These are phyloP conservation scores for Lepidochrysops patricia DNA, from an alignment of 2,888 invertebrate species.

Conservation along the genomic window DNA sequence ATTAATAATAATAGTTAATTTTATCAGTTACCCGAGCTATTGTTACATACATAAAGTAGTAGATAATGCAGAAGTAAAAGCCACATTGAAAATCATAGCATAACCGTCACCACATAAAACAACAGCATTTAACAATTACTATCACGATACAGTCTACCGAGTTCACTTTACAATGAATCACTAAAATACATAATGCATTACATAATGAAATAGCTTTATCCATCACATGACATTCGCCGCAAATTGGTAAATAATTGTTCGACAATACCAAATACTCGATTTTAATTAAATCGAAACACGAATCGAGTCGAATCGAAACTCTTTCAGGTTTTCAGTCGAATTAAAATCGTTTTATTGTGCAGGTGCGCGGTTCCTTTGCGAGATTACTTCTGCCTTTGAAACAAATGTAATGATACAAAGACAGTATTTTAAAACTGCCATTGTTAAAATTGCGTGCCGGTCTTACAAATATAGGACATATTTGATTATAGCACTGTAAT, in stretches of 20 bases:
- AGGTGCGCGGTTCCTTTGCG: conserved; percentile 3
- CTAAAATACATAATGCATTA: conserved; percentile 2
- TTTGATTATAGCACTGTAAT: no score
- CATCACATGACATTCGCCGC: neutral
- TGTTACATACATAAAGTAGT: no score
- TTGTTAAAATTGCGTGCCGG: neutral
- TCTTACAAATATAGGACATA: no score
- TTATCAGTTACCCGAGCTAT: no score
- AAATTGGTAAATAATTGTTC: conserved; percentile 6
- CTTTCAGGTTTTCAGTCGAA: neutral
- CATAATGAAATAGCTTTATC: conserved; percentile 1
- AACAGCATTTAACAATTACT: neutral
- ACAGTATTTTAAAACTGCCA: conserved; percentile 3
- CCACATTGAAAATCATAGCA: neutral
- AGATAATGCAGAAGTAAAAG: neutral
- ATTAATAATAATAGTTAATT: no score
- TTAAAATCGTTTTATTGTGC: conserved; percentile 9
- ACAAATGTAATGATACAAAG: conserved; percentile 10
- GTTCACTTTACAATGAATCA: neutral
- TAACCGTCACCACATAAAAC: neutral
- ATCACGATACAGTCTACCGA: neutral
- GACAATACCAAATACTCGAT: conserved; percentile 2
- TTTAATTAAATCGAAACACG: conserved; percentile 8
- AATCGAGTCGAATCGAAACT: conserved; percentile 6
- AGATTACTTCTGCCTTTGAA: conserved; percentile 4